A percentile compares a stretch with the other conserved stretches of the same genome.
These are phyloP conservation scores for Micromys minutus DNA, from an alignment of 2,113 vertebrate species.

Conservation along the genomic window DNA sequence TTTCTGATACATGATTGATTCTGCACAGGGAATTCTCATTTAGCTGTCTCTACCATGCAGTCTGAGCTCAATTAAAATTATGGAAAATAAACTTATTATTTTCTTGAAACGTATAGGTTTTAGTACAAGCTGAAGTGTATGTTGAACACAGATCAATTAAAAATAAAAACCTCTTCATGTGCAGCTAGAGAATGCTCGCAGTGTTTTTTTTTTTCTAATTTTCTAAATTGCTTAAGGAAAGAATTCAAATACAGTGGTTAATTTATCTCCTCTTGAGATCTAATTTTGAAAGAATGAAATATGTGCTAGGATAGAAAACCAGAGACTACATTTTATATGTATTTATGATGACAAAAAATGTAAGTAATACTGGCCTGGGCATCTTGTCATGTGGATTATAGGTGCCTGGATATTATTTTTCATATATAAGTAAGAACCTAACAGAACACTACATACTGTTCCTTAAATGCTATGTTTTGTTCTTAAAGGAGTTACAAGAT, in stretches of 20 bases:
- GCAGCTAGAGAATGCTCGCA: neutral
- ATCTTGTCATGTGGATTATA: neutral
- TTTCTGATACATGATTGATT: neutral
- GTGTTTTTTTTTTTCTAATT: neutral
- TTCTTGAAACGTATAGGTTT: neutral
- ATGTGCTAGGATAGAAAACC: neutral
- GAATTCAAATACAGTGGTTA: neutral
- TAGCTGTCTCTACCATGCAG: neutral
- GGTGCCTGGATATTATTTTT: neutral
- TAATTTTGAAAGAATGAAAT: neutral
- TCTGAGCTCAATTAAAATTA: neutral
- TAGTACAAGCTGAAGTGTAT: neutral
- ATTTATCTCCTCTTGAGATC: neutral
- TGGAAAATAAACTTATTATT: constrained; percentile 16
- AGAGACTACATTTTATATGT: neutral
- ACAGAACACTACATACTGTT: neutral
- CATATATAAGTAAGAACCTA: neutral
- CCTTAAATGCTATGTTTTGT: neutral
- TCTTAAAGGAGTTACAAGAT: neutral
- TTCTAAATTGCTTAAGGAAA: neutral
- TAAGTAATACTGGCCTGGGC: neutral
- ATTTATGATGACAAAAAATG: neutral
- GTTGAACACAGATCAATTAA: neutral
- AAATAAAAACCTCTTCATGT: neutral
- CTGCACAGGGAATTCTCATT: neutral